Evolutionary conservation across 2,888 invertebrate genomes (phyloP), one percentile per base, ranked within the genome.

Genomic region (Magallana nippona): DNA sequence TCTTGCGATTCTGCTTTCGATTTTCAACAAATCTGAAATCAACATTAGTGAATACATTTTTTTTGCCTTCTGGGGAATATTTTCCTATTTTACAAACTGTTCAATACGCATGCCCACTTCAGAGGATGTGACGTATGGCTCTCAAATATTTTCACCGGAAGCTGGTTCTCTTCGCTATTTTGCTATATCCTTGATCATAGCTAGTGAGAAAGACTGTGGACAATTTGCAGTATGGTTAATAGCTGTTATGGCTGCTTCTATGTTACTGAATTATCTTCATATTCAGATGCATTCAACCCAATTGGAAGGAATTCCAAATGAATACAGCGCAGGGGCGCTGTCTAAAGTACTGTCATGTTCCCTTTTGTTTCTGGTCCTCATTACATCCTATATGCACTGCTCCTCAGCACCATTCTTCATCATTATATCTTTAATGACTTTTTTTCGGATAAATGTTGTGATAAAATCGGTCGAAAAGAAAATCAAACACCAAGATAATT

Each of bases 41-140:
- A 79, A 19, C 57, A 22, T 79, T 44, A 79, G 56, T 57, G 79
- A 79, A 79, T 57, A 56, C 27, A 79, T 79, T 22, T 79, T 79
- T 27, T 22, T 56, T 1, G 57, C 57, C 13, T 79, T 55, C n/a
- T 56, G 55, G 79, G 79, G 56, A 79, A 57, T 79, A 56, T 79
- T 79, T 44, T 56, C 79, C 15, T 79, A 56, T 57, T 79, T 79
- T 22, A 79, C 79, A 19, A 79, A 79, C 10, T 79, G 55, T 56
- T 56, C 56, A 19, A 55, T 79, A 56, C 79, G 79, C 13, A 56
- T 79, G 19, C 79, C 79, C 13, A 79, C 55, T 55, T 56, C 57
- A 13, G 79, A 79, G 19, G 79, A 79, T 19, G 79, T 79, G 17
- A 11, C 27, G 19, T 79, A 79, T 55, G 56, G 27, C 56, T 79